A percentile compares a stretch with the other conserved stretches of the same genome.
phyloP scores from a whole-genome alignment of 2,888 invertebrate genomes.

The Hymenopus coronatus region DNA sequence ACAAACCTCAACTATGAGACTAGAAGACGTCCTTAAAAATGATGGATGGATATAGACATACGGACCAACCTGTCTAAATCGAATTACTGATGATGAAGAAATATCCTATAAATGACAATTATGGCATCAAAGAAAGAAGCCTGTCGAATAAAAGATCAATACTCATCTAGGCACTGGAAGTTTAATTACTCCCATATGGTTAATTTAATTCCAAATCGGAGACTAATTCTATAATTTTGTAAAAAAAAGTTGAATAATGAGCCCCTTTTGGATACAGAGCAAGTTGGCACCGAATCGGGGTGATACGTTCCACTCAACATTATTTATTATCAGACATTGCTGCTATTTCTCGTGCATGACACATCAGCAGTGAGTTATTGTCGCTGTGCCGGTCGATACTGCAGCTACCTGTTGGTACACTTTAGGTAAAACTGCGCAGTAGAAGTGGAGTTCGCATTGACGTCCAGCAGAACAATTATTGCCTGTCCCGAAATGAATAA shows the following conservation, averaged over 20 bases:
- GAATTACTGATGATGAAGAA: no score
- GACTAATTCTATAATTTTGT: background rate
- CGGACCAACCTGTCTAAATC: no score
- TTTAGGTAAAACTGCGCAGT: background rate
- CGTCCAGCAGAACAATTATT: background rate
- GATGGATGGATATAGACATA: no score
- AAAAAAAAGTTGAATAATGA: background rate
- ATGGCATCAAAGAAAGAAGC: no score
- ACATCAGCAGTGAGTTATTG: background rate
- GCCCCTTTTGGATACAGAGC: background rate
- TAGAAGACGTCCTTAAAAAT: no score
- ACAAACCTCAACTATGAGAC: no score
- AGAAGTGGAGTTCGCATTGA: background rate
- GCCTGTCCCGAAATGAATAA: background rate
- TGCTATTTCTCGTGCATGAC: background rate
- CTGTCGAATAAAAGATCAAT: background rate
- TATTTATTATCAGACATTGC: background rate
- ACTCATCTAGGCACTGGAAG: background rate
- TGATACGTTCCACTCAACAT: background rate
- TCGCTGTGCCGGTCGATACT: background rate
- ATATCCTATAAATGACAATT: no score
- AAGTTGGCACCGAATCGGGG: background rate
- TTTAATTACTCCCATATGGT: background rate
- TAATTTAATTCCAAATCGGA: background rate
- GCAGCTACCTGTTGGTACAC: background rate